A percentile compares a stretch with the other conserved stretches of the same genome.
Conservation (phyloP, 1,140 invertebrate species). For the Antheraea mylitta region DNA sequence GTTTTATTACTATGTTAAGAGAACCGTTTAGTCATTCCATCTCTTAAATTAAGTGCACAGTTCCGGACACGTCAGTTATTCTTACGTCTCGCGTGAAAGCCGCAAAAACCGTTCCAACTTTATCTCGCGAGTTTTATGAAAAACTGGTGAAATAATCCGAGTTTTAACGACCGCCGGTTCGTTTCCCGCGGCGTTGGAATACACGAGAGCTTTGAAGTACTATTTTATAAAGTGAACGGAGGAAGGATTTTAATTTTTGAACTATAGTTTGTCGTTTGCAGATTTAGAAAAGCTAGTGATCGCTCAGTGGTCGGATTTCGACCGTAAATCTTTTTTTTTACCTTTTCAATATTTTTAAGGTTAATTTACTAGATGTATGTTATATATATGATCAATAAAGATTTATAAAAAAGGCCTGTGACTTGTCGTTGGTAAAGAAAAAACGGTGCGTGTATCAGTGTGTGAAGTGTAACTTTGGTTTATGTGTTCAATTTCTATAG, state of each 20-base stretch:
- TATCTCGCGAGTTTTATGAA: neutral
- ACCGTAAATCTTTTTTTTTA: no score
- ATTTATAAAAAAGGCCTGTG: no score
- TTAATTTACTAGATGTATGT: no score
- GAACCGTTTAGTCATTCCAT: neutral
- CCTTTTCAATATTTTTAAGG: no score
- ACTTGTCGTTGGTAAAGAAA: no score
- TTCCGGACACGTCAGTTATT: neutral
- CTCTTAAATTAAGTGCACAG: neutral
- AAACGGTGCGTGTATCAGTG: no score
- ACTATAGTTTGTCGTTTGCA: neutral
- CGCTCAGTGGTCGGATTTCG: no score
- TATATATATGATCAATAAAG: no score
- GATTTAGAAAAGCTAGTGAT: no score
- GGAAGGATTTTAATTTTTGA: neutral
- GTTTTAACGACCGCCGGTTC: conserved; percentile 5
- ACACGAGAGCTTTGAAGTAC: conserved; percentile 4
- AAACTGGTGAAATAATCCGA: conserved; percentile 6
- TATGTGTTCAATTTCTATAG: no score
- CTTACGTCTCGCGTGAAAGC: neutral
- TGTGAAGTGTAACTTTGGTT: no score
- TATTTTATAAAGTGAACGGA: neutral
- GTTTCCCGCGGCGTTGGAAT: neutral
- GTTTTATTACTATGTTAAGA: no score
- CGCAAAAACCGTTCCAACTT: conserved; percentile 4